Percentiles rank a stretch among this genome's conserved stretches.
Evolutionary conservation across 2,113 vertebrate genomes (phyloP).

Genomic region (Jacana jacana): DNA sequence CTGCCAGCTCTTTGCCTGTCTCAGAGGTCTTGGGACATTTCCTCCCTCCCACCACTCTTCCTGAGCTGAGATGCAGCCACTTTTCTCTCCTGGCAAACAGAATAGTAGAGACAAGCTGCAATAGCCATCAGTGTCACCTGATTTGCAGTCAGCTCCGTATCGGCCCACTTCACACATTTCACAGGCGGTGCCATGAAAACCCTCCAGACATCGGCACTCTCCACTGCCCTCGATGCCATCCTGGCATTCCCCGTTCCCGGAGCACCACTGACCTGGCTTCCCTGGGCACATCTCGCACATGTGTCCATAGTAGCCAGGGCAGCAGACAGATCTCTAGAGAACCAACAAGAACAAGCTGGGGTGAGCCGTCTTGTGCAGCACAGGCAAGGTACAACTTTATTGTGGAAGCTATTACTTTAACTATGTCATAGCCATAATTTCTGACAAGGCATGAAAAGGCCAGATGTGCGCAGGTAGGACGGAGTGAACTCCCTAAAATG

Average conservation of each 20-base stretch:
- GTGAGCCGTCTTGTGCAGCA: background rate
- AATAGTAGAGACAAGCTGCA: background rate
- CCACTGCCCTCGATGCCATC: conserved; percentile 84
- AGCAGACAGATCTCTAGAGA: conserved; percentile 84
- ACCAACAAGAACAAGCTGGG: background rate
- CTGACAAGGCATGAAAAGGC: background rate
- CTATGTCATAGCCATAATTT: background rate
- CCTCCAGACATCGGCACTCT: conserved; percentile 90
- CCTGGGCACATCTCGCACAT: conserved; percentile 91
- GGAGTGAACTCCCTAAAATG: background rate
- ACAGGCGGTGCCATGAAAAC: conserved; percentile 93
- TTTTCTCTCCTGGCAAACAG: background rate
- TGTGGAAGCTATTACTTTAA: background rate
- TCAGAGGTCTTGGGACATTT: background rate
- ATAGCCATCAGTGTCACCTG: conserved; percentile 62
- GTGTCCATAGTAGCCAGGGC: conserved; percentile 88
- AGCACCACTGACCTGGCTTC: conserved; percentile 82
- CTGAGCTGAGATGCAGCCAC: background rate
- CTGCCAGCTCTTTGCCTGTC: background rate
- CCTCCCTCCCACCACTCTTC: background rate
- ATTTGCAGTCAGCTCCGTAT: conserved; percentile 83
- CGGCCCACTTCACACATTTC: conserved; percentile 93
- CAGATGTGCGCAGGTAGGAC: background rate
- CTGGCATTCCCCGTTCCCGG: conserved; percentile 86
- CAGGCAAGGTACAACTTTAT: background rate